Evolutionary conservation across 1,140 invertebrate genomes (phyloP), one percentile per base, ranked within the genome.

Genomic region (Drosophila chauvacae): DNA sequence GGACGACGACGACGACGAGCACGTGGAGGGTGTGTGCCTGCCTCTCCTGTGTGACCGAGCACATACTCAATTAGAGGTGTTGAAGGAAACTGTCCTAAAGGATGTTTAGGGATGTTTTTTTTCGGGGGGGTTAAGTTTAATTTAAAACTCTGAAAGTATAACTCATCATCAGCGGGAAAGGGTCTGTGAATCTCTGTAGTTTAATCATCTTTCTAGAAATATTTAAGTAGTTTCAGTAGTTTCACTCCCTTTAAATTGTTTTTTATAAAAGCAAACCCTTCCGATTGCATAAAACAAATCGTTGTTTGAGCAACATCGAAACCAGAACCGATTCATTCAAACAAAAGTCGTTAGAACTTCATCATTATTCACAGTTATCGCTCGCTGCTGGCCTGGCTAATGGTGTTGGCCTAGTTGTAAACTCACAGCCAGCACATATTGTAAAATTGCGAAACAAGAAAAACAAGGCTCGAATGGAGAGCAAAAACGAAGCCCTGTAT

Each of bases 381-480:
- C 65, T 41, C 28, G 37, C 50, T 37, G 62, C 61, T 61, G 62
- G 47, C 66, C 50, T 63, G 58, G 66, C 77, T 77, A 74, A 51
- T 85, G 81, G 63, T 65, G 80, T 74, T 90, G 81, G 77, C 85
- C 84, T 81, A 88, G 69, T 90, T 87, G 55, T 59, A 57, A 87
- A 88, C 66, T 73, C 79, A 53, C 59, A 58, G 63, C 41, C 44
- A 78, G 59, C 55, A 56, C 53, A 65, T 81, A 68, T 73, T 79
- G 80, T 73, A 63, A 58, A 75, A 56, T 75, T 81, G 51, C 47
- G 20, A 55, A 77, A 45, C 58, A 71, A 39, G 35, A 77, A 71
- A 41, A 79, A 65, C 59, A 62, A 57, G 51, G 63, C n/a, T 59
- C 51, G 44, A 53, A 33, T 2, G 23, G 33, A 35, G n/a, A 30